A percentile compares a stretch with the other conserved stretches of the same genome.
phyloP scores from a whole-genome alignment of 2,888 invertebrate species.

The Sarcophaga carnaria region DNA sequence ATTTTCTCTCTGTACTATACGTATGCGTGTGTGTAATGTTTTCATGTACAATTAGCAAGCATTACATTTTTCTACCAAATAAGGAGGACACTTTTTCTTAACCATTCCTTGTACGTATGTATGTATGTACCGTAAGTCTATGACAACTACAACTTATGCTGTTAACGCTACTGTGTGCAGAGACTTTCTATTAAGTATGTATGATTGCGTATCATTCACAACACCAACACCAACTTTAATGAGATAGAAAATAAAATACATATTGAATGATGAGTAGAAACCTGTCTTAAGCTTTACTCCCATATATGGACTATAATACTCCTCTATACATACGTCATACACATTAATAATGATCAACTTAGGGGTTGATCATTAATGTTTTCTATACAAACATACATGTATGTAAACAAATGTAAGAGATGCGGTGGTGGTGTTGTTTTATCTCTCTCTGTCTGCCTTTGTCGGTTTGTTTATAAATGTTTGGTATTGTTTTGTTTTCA shows the following conservation, averaged over 20 bases:
- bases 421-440: slow-evolving; percentile 8
- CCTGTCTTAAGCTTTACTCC: slow-evolving; percentile 60
- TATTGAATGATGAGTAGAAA: slow-evolving; percentile 21
- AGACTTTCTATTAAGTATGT: neutral
- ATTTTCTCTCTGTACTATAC: slow-evolving; percentile 20
- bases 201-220: neutral
- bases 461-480: neutral
- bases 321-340: neutral
- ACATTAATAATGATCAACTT: slow-evolving; percentile 61
- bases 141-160: slow-evolving; percentile 23
- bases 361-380: slow-evolving; percentile 63
- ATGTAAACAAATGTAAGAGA: no score
- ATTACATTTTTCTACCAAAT: slow-evolving; percentile 53
- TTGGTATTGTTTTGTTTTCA: neutral
- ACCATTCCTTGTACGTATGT: slow-evolving; percentile 64
- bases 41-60: slow-evolving; percentile 25
- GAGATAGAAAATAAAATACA: neutral
- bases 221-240: neutral
- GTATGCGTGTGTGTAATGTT: neutral
- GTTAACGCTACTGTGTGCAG: neutral
- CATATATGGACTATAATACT: slow-evolving; percentile 29
- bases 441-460: neutral
- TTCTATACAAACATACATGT: neutral
- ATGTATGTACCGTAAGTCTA: slow-evolving; percentile 35
- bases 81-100: slow-evolving; percentile 67